These are phyloP conservation scores for Epinephelus malabaricus DNA, from an alignment of 2,797 vertebrate genomes.

Conservation along the genomic window DNA sequence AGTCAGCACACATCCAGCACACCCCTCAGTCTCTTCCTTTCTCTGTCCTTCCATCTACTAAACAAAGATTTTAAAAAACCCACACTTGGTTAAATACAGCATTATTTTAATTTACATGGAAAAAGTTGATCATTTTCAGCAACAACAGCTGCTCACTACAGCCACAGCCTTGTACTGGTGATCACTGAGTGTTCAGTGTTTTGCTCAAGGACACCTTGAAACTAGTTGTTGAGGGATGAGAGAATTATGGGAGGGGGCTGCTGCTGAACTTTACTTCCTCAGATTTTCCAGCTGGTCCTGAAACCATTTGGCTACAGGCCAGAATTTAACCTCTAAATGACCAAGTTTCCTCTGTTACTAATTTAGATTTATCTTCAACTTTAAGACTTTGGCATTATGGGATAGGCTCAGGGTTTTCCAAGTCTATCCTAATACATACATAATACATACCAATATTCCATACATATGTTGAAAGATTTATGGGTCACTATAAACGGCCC, in stretches of 20 bases:
- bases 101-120: not conserved
- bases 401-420: no score
- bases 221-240: conserved; percentile 11
- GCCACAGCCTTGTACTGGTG: not conserved
- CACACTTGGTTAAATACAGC: no score
- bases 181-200: not conserved
- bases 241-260: conserved; percentile 6
- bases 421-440: no score
- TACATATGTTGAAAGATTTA: no score
- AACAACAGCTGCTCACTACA: not conserved
- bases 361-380: no score
- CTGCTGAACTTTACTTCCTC: conserved; percentile 9
- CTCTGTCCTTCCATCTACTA: not conserved
- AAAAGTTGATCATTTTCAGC: not conserved
- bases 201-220: conserved; percentile 4
- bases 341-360: no score
- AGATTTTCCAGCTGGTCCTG: conserved; percentile 31
- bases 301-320: not conserved
- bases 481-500: no score
- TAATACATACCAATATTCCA: no score
- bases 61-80: not conserved
- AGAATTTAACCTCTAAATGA: not conserved
- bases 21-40: not conserved
- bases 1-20: conserved; percentile 41
- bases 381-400: no score